Percentiles rank a stretch among this genome's conserved stretches.
phyloP scores from a whole-genome alignment of 2,113 vertebrate genomes.

The Chelonoidis abingdonii region DNA sequence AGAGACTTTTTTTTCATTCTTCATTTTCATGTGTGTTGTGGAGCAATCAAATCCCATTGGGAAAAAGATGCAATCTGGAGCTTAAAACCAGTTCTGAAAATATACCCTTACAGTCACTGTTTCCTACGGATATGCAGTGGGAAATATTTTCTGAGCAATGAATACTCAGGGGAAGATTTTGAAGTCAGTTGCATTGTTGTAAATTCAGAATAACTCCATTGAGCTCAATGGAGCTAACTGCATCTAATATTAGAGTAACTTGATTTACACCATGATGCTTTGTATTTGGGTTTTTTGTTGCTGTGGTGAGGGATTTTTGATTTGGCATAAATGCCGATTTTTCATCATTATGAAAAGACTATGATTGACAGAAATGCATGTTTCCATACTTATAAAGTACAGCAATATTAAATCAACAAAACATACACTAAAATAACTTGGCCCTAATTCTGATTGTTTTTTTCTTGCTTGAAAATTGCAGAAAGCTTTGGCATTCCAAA shows the following conservation, averaged over 20 bases:
- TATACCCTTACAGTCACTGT: background rate
- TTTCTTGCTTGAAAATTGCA: background rate
- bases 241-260: background rate
- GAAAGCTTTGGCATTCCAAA: background rate
- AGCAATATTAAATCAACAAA: background rate
- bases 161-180: background rate
- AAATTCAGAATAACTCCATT: background rate
- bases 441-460: background rate
- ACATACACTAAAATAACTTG: background rate
- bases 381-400: background rate
- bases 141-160: background rate
- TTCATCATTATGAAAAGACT: slow-evolving; percentile 6
- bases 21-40: slow-evolving; percentile 17
- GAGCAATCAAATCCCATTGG: slow-evolving; percentile 17
- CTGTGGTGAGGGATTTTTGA: background rate
- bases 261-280: background rate
- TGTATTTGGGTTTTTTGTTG: background rate
- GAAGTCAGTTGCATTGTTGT: background rate
- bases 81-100: slow-evolving; percentile 44
- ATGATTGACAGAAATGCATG: background rate
- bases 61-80: slow-evolving; percentile 38
- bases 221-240: background rate
- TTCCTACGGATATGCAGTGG: slow-evolving; percentile 8
- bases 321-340: background rate
- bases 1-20: slow-evolving; percentile 53